A percentile compares a stretch with the other conserved stretches of the same genome.
These are phyloP conservation scores for Myripristis murdjan DNA, from an alignment of 2,797 vertebrate genomes.

Conservation along the genomic window DNA sequence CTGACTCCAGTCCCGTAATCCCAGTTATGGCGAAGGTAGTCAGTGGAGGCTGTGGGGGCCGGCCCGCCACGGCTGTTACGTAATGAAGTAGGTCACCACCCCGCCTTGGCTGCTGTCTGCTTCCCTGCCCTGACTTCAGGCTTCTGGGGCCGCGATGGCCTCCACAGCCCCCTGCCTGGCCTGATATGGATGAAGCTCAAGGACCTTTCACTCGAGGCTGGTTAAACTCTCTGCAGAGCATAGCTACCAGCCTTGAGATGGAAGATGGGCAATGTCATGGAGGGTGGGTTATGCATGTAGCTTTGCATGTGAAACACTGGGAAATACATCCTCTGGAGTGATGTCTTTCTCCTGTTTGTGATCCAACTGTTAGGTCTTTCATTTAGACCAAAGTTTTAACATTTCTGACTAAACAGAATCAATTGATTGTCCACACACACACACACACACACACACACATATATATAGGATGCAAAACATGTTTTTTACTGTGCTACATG, in stretches of 20 bases:
- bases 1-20: constrained; percentile 62
- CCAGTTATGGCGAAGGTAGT: constrained; percentile 60
- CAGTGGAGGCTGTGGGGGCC: constrained; percentile 58
- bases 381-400: background rate
- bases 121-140: constrained; percentile 67
- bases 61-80: constrained; percentile 68
- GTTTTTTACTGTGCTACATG: no score
- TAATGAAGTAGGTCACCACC: constrained; percentile 83
- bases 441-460: no score
- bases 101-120: constrained; percentile 62
- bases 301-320: constrained; percentile 23
- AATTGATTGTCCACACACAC: no score
- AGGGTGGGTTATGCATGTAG: constrained; percentile 46
- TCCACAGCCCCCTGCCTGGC: constrained; percentile 37
- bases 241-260: background rate
- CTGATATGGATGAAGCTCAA: constrained; percentile 38
- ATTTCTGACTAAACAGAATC: background rate
- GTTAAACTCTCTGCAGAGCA: constrained; percentile 19
- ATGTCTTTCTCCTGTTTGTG: background rate
- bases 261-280: constrained; percentile 12
- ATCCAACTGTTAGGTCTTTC: background rate
- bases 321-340: background rate
- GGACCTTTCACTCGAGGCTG: constrained; percentile 36
- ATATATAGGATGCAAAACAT: no score
- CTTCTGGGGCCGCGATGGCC: constrained; percentile 53